A percentile compares a stretch with the other conserved stretches of the same genome.
Evolutionary conservation across 2,113 vertebrate genomes (phyloP).

Genomic region (Eulacestoma nigropectus): DNA sequence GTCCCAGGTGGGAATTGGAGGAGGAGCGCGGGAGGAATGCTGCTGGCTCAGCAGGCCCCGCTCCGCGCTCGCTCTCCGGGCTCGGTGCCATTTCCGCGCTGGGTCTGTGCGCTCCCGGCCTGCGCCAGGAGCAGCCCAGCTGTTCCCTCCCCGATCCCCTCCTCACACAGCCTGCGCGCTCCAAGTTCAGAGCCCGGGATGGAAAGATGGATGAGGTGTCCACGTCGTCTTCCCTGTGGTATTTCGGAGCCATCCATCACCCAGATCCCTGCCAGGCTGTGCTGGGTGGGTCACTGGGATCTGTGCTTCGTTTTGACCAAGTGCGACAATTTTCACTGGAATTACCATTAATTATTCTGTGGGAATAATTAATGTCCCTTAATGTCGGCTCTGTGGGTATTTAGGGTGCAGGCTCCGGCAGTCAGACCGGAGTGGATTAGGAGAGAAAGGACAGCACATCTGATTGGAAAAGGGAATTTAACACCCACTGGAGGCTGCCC

Average conservation of each 20-base stretch:
- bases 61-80: fast-evolving
- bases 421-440: neutral
- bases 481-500: neutral
- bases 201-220: neutral
- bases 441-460: neutral
- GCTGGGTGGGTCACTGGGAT: fast-evolving
- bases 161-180: neutral
- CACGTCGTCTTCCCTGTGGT: neutral
- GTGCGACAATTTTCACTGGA: neutral
- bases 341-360: neutral
- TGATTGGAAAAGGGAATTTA: neutral
- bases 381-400: neutral
- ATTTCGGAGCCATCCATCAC: neutral
- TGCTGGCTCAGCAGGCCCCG: neutral
- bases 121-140: neutral
- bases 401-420: neutral
- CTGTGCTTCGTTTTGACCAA: neutral
- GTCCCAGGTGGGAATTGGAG: neutral
- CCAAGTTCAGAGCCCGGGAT: neutral
- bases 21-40: neutral
- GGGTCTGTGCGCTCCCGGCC: neutral
- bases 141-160: neutral
- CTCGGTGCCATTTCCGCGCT: neutral
- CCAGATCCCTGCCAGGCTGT: neutral
- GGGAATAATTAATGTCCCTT: neutral